These are phyloP conservation scores for Scatophagus argus DNA, from an alignment of 2,113 vertebrate genomes.

Conservation along the genomic window DNA sequence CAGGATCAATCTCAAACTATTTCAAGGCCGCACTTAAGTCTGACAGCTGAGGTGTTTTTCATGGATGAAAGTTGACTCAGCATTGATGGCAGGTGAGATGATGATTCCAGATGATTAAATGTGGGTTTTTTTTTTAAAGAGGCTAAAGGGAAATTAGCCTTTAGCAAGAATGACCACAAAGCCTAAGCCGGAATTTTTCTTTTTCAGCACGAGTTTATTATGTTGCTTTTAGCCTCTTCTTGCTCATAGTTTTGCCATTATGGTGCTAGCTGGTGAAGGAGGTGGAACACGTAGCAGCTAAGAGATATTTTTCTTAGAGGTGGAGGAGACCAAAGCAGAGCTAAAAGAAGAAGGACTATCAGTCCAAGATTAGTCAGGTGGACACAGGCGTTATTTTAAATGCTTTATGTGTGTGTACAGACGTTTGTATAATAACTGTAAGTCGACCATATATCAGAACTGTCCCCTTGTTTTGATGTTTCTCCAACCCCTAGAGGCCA, in stretches of 20 bases:
- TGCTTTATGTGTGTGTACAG: background rate
- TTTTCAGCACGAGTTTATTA: too few species aligned
- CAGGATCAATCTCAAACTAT: background rate
- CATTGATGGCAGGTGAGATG: slow-evolving; percentile 38
- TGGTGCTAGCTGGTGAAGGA: too few species aligned
- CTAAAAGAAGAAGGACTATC: background rate
- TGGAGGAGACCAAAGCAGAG: background rate
- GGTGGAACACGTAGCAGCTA: background rate
- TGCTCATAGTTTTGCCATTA: too few species aligned
- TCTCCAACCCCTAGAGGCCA: background rate
- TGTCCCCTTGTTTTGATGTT: background rate
- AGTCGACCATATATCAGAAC: too few species aligned
- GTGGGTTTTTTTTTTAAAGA: background rate
- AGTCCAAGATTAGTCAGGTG: background rate
- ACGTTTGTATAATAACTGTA: too few species aligned
- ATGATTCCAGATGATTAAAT: background rate
- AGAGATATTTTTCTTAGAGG: background rate
- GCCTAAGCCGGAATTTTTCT: background rate
- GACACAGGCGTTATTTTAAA: background rate
- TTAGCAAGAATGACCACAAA: background rate
- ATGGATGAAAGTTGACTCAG: background rate
- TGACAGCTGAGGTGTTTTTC: background rate
- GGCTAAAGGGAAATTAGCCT: background rate
- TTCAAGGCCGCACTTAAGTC: background rate
- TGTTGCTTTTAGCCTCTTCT: background rate